phyloP scores from a whole-genome alignment of 2,113 vertebrate species.

The Gnathonemus echidnorhynchus region DNA sequence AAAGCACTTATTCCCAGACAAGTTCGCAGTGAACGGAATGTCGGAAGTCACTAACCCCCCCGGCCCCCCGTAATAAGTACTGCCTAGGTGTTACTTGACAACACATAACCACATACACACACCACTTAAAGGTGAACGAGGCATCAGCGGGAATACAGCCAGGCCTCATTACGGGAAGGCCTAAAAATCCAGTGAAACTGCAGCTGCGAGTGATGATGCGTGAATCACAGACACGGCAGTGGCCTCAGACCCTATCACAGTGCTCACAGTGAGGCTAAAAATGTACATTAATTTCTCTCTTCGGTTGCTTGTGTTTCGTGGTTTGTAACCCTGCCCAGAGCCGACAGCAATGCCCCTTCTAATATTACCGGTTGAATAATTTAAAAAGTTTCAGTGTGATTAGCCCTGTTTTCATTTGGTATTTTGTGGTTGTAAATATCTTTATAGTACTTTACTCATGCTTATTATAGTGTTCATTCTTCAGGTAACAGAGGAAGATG shows the following conservation, averaged over 20 bases:
- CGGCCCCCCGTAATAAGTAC: background rate
- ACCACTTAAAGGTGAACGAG: background rate
- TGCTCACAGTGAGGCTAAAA: background rate
- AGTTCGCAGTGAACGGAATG: background rate
- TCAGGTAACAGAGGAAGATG: background rate
- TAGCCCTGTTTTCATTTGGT: background rate
- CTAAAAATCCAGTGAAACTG: background rate
- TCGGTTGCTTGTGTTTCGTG: background rate
- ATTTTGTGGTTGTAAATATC: background rate
- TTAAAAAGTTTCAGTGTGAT: background rate
- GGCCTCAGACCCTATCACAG: background rate
- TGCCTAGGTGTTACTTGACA: background rate
- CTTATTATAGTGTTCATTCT: background rate
- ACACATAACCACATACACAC: background rate
- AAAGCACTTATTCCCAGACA: background rate
- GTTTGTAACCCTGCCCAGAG: constrained; percentile 6
- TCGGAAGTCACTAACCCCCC: background rate
- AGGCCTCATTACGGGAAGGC: background rate
- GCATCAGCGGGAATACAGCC: background rate
- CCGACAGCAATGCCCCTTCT: background rate
- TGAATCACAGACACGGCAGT: background rate
- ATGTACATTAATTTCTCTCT: background rate
- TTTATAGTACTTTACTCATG: background rate
- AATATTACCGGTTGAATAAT: background rate
- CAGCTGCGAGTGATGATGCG: background rate